Evolutionary conservation across 1,140 invertebrate genomes (phyloP).

Genomic region (Lepidurus couesii): DNA sequence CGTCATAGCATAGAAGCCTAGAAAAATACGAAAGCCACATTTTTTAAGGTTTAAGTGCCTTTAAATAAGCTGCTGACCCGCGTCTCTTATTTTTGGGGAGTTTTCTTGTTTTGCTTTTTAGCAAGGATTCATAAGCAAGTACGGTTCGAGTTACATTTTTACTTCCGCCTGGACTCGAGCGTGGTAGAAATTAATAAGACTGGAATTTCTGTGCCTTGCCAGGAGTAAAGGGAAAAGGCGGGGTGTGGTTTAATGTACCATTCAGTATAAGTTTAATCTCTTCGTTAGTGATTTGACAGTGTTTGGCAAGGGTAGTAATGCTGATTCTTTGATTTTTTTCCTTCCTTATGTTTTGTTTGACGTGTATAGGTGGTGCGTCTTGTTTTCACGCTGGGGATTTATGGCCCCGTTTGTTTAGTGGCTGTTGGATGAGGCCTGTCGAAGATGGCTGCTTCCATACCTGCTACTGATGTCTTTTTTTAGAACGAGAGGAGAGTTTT

Average conservation of each 20-base stretch:
- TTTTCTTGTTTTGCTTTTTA: too few species aligned
- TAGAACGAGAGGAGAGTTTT: not conserved
- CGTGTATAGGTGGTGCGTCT: not conserved
- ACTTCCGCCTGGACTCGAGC: too few species aligned
- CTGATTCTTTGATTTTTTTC: not conserved
- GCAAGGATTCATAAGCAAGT: too few species aligned
- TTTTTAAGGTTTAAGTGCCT: not conserved
- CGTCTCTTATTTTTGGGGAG: too few species aligned
- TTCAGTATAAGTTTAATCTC: not conserved
- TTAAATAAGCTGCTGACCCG: not conserved
- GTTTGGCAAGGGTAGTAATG: slow-evolving; percentile 7
- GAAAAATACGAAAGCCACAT: not conserved
- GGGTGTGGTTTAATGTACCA: not conserved
- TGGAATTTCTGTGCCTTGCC: not conserved
- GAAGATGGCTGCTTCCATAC: not conserved
- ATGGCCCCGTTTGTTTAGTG: not conserved
- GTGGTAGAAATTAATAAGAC: not conserved
- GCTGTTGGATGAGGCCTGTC: not conserved
- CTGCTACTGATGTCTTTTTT: not conserved
- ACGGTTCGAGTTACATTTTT: too few species aligned
- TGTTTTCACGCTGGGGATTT: not conserved
- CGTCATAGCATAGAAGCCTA: not conserved
- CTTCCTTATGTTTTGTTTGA: not conserved
- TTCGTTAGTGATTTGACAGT: not conserved
- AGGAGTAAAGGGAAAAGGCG: not conserved